Percentiles rank a stretch among this genome's conserved stretches.
Conservation (phyloP, 2,888 invertebrate species). For the Pharmacophagus antenor region DNA sequence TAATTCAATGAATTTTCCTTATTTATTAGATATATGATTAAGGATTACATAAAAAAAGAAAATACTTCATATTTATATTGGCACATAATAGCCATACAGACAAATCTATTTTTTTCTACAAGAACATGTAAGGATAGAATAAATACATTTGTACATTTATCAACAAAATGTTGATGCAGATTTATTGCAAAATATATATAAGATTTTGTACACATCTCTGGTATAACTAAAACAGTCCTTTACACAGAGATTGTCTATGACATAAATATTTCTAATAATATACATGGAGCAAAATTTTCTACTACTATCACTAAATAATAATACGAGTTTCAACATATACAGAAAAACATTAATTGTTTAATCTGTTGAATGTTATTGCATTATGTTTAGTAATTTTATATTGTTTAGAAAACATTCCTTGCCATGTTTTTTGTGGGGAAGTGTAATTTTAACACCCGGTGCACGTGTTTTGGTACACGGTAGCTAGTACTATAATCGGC, state of each 20-base stretch:
- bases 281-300: constrained; percentile 35
- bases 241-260: constrained; percentile 66
- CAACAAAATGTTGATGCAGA: constrained; percentile 46
- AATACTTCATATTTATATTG: background rate
- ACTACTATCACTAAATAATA: constrained; percentile 40
- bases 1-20: background rate
- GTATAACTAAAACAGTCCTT: constrained; percentile 50
- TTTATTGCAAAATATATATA: constrained; percentile 33
- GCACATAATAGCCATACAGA: background rate
- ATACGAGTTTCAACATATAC: constrained; percentile 67
- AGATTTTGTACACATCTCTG: constrained; percentile 42
- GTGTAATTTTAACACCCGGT: too few species aligned
- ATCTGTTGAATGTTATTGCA: constrained; percentile 33
- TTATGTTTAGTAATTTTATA: constrained; percentile 47
- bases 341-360: constrained; percentile 43
- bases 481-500: too few species aligned
- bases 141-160: constrained; percentile 58
- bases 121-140: background rate
- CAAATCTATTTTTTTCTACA: background rate
- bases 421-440: too few species aligned
- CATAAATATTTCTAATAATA: constrained; percentile 53
- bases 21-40: background rate
- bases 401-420: too few species aligned
- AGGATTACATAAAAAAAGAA: background rate
- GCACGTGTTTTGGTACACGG: too few species aligned